Evolutionary conservation across 2,113 vertebrate genomes (phyloP).

Genomic region (Hydropotes inermis): DNA sequence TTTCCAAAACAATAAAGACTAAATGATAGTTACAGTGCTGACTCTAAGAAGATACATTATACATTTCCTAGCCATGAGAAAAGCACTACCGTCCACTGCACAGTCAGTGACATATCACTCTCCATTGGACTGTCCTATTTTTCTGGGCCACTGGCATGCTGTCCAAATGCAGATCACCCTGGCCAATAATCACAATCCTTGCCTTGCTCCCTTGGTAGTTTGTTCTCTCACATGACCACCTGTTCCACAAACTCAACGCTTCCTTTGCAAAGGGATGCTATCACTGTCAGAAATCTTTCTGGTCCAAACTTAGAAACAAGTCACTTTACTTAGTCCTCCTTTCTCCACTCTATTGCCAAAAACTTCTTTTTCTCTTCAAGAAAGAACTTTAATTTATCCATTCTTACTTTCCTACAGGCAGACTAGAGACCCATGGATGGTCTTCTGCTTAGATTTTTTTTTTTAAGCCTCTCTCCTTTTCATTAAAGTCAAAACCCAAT

Average conservation of each 20-base stretch:
- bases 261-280: background rate
- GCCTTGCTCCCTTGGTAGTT: background rate
- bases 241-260: background rate
- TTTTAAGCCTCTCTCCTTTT: background rate
- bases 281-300: background rate
- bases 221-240: background rate
- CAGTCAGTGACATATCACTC: background rate
- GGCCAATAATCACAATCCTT: background rate
- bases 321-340: background rate
- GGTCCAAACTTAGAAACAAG: background rate
- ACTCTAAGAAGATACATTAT: background rate
- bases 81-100: background rate
- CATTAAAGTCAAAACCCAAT: background rate
- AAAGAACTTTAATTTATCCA: background rate
- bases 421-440: background rate
- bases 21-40: background rate
- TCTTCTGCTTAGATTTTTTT: background rate
- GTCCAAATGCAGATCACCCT: background rate
- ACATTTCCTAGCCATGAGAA: background rate
- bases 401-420: background rate
- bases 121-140: background rate
- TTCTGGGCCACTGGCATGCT: background rate
- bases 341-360: background rate
- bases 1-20: background rate
- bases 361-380: background rate